Evolutionary conservation across 2,888 invertebrate genomes (phyloP).

Genomic region (Scelioninae gen. 1): DNA sequence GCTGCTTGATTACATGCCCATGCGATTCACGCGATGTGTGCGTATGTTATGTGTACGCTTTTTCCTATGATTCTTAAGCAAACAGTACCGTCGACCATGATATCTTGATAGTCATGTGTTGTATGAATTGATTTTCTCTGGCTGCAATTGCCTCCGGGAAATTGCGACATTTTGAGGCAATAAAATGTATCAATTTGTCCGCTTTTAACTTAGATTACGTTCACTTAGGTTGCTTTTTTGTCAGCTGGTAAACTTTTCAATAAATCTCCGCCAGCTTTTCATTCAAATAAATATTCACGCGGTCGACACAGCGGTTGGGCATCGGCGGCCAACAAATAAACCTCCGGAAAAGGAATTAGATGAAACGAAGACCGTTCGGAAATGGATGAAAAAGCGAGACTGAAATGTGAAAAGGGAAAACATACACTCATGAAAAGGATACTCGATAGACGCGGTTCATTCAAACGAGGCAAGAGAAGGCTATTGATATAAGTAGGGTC

Average conservation of each 20-base stretch:
- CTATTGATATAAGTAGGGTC: conserved; percentile 83
- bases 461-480: conserved; percentile 81
- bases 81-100: conserved; percentile 20
- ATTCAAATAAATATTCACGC: conserved; percentile 28
- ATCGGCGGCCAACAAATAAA: conserved; percentile 54
- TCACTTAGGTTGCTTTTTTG: conserved; percentile 1
- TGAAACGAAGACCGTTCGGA: conserved; percentile 33
- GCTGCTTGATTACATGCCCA: conserved; percentile 36
- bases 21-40: conserved; percentile 56
- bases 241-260: neutral
- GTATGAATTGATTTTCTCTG: conserved; percentile 35
- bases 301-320: conserved; percentile 52
- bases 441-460: conserved; percentile 77
- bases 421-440: conserved; percentile 59
- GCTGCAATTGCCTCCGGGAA: conserved; percentile 1
- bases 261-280: neutral
- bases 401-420: conserved; percentile 47
- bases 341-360: conserved; percentile 52
- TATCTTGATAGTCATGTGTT: conserved; percentile 34
- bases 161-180: conserved; percentile 4
- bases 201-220: conserved; percentile 17
- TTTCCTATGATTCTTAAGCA: conserved; percentile 36
- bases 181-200: conserved; percentile 16
- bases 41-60: conserved; percentile 38
- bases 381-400: conserved; percentile 14